phyloP scores from a whole-genome alignment of 1,140 invertebrate genomes.

The Luehdorfia chinensis region DNA sequence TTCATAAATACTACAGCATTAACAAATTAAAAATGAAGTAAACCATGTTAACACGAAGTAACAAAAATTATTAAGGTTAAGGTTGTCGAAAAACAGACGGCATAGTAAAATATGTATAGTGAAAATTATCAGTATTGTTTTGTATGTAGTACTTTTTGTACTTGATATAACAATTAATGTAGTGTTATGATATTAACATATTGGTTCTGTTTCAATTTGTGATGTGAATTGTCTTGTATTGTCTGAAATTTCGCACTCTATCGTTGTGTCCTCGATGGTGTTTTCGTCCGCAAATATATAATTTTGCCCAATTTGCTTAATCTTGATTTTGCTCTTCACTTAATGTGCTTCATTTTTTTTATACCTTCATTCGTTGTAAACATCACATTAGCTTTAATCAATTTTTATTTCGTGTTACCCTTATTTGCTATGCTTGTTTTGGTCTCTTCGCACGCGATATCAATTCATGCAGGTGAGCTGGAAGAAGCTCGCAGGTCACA shows the following conservation, averaged over 20 bases:
- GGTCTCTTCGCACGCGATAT: slow-evolving; percentile 19
- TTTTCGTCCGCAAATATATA: slow-evolving; percentile 41
- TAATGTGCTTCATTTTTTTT: slow-evolving; percentile 34
- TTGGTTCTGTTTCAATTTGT: slow-evolving; percentile 43
- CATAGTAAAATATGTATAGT: too few relatives aligned
- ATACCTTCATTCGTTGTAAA: slow-evolving; percentile 30
- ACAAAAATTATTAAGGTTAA: too few relatives aligned
- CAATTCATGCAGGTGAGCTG: slow-evolving; percentile 69
- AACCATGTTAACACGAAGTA: too few relatives aligned
- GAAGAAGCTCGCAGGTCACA: slow-evolving; percentile 79
- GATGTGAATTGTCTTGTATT: slow-evolving; percentile 69
- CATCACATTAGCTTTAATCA: slow-evolving; percentile 26
- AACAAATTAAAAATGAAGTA: too few relatives aligned
- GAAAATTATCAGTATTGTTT: too few relatives aligned
- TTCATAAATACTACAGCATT: too few relatives aligned
- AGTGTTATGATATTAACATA: slow-evolving; percentile 11
- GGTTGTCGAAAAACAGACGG: too few relatives aligned
- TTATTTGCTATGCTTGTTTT: slow-evolving; percentile 27
- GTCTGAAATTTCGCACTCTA: slow-evolving; percentile 34
- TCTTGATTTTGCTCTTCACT: slow-evolving; percentile 45
- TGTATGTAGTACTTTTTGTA: too few relatives aligned
- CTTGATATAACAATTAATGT: too few relatives aligned
- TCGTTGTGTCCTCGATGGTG: slow-evolving; percentile 59
- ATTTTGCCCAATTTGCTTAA: slow-evolving; percentile 30
- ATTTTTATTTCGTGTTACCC: slow-evolving; percentile 15